Base-by-base conservation (phyloP, 2,888 invertebrate species). In the Oscheius myriophilus region DNA sequence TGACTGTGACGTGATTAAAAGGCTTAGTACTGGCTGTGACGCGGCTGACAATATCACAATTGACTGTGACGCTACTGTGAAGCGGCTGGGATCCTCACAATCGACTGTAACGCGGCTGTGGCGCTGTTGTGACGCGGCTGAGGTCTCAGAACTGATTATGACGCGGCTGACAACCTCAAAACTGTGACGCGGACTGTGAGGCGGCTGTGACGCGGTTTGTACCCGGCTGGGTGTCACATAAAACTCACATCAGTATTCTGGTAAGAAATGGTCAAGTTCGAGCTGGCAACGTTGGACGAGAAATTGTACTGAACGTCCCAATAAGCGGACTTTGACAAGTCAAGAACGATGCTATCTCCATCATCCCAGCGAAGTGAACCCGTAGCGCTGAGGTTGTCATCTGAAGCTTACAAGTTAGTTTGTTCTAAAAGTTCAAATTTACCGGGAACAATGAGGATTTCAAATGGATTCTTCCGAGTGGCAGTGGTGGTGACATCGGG, bases 391-490 rank as follows among this genome's bases (percentile, higher is more conserved):
- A 18, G 21, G 18, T 25, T 42, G 6, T 26, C 52, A n/a, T 51
- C 62, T 62, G 16, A 1, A 59, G 14, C 41, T 39, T 14, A n/a
- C n/a, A n/a, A 2, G 14, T 59, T 54, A 25, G 23, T 11, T 18
- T 16, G 9, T 54, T 54, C 16, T 16, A 12, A 14, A 14, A 25
- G 26, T 23, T 57, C n/a, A 7, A 33, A 16, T 33, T 21, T 45
- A 54, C 72, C 71, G 25, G 73, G 71, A n/a, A 73, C 91, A 0
- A 91, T 90, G 7, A 92, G 84, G 39, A 93, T 88, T 78, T 91
- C 90, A 72, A 93, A 89, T 54, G 91, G 90, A 45, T 91, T 90
- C 78, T 90, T 89, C 67, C 92, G 90, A 53, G 82, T 59, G 1
- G 73, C 75, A 1, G 72, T 70, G 0, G 84, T 84, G 0, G 82